phyloP scores from a whole-genome alignment of 1,140 invertebrate genomes.

The Ptiloglossa arizonensis region DNA sequence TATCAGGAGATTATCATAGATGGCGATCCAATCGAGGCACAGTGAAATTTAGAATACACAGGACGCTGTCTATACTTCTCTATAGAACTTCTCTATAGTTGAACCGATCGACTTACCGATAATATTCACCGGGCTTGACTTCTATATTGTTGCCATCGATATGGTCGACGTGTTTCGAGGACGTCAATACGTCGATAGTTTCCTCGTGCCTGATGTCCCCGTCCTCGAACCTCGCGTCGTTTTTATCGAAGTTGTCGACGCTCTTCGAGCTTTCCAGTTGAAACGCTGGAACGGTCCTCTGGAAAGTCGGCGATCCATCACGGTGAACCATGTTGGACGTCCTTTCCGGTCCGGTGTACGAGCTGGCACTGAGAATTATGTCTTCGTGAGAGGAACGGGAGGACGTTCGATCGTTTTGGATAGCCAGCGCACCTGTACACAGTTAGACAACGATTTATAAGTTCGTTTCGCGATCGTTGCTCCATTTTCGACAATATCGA shows the following conservation, averaged over 20 bases:
- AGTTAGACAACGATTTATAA: constrained; percentile 6
- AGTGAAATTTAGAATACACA: too few relatives aligned
- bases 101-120: constrained; percentile 69
- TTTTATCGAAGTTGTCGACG: constrained; percentile 44
- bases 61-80: too few relatives aligned
- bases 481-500: too few relatives aligned
- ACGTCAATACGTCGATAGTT: constrained; percentile 60
- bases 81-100: too few relatives aligned
- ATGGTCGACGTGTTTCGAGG: constrained; percentile 76
- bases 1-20: too few relatives aligned
- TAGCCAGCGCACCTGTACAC: constrained; percentile 60
- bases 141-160: constrained; percentile 79
- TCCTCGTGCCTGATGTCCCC: constrained; percentile 38
- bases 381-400: constrained; percentile 64
- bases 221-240: constrained; percentile 40
- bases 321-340: constrained; percentile 59
- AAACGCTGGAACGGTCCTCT: constrained; percentile 68
- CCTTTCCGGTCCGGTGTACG: constrained; percentile 68
- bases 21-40: too few relatives aligned
- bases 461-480: too few relatives aligned
- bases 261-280: constrained; percentile 75
- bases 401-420: constrained; percentile 76
- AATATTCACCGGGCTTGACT: constrained; percentile 76
- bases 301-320: constrained; percentile 58
- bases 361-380: constrained; percentile 72